Base-by-base conservation (phyloP, 2,888 invertebrate species). In the Flabesymbios commensalis region DNA sequence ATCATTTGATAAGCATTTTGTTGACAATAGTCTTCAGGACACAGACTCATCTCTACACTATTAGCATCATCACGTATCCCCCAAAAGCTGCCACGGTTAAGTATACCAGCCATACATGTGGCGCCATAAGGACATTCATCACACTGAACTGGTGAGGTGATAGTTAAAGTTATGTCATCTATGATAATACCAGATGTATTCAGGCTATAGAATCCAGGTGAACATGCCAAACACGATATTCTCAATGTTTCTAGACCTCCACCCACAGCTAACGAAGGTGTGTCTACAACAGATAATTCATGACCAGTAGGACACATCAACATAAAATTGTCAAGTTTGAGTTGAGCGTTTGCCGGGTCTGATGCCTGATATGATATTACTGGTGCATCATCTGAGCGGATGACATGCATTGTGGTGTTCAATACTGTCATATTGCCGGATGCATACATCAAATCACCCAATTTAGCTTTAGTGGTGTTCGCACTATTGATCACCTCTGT, bases 11-110 rank as follows among this genome's bases (percentile, higher is more conserved):
- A 19, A 3, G 29, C 28, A 26, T 24, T 36, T 29, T 26, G 33
- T n/a, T 22, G 45, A 53, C 66, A 66, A 29, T 66, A 66, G 4
- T 59, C 66, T 28, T 64, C 59, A 10, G 66, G 64, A 29, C 66
- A 66, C 4, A 31, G 28, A 31, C 61, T 47, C 66, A 66, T 66
- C 24, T 10, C 24, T 22, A 62, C 58, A 7, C 7, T 7, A n/a
- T 28, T 24, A 10, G 22, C 19, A 7, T 28, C 29, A 19, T 5
- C 49, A 28, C 14, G 22, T 29, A 10, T 22, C 10, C 62, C 62
- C 62, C 62, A 62, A 53, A 59, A 62, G 22, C 54, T 48, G 17
- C 22, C 36, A n/a, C 19, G 51, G 41, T 59, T 62, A 29, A 28
- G 28, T 17, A 62, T 59, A 29, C 62, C 62, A 1, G 26, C 24